Evolutionary conservation across 2,888 invertebrate species (phyloP).

Genomic region (Alentia gelatinosa): DNA sequence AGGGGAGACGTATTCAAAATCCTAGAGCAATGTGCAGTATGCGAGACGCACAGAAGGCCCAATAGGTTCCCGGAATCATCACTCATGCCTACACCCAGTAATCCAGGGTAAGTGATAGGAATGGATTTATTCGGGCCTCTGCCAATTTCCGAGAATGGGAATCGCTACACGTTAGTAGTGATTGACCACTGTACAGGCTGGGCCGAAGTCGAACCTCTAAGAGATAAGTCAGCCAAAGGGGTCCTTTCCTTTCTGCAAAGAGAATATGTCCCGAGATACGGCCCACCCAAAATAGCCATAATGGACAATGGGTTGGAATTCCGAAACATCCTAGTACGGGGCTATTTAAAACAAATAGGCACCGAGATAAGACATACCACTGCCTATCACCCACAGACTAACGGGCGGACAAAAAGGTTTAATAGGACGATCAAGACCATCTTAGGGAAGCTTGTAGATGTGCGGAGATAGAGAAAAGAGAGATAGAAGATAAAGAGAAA

Average conservation of each 20-base stretch:
- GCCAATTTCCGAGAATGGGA: neutral
- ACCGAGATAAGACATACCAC: too few relatives aligned
- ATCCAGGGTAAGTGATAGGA: neutral
- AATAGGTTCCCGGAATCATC: neutral
- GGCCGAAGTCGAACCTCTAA: neutral
- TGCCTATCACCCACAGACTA: too few relatives aligned
- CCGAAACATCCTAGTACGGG: neutral
- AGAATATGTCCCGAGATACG: neutral
- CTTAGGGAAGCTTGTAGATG: too few relatives aligned
- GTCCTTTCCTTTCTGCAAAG: neutral
- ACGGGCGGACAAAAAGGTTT: too few relatives aligned
- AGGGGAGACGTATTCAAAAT: neutral
- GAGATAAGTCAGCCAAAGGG: neutral
- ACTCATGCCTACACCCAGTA: neutral
- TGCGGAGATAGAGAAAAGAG: too few relatives aligned
- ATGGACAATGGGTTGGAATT: neutral
- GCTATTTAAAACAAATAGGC: too few relatives aligned
- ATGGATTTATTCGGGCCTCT: conserved; percentile 6
- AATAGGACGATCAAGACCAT: too few relatives aligned
- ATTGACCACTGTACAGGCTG: neutral
- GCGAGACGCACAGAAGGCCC: neutral
- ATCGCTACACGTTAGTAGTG: neutral
- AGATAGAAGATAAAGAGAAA: too few relatives aligned
- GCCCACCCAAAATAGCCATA: neutral
- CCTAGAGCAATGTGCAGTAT: neutral